These are phyloP conservation scores for Tachycineta bicolor DNA, from an alignment of 2,113 vertebrate species.

Conservation along the genomic window DNA sequence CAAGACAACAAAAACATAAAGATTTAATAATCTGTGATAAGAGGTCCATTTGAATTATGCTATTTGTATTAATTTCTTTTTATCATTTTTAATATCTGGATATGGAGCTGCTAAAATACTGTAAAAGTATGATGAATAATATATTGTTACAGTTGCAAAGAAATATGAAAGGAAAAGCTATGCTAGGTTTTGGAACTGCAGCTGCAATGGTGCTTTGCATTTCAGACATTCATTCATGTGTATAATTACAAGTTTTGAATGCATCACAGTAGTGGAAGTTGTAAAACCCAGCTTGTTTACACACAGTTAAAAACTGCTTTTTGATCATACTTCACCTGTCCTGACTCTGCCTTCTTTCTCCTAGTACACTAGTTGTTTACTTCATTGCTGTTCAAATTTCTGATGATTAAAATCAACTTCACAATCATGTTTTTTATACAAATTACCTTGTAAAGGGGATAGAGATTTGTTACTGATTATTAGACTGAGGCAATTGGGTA, in stretches of 20 bases:
- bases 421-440: background rate
- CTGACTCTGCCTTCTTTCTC: background rate
- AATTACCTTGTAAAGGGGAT: background rate
- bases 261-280: background rate
- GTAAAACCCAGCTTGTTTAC: background rate
- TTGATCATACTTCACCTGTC: background rate
- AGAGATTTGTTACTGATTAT: background rate
- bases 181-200: background rate
- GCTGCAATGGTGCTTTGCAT: background rate
- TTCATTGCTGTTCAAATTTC: background rate
- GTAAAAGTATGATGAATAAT: background rate
- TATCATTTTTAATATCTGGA: background rate
- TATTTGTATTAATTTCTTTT: background rate
- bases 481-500: background rate
- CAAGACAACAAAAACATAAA: background rate
- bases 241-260: background rate
- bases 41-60: background rate
- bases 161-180: background rate
- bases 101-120: background rate
- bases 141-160: background rate
- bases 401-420: background rate
- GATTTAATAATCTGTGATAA: background rate
- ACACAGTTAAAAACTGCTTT: background rate
- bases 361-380: background rate
- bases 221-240: background rate